A percentile compares a stretch with the other conserved stretches of the same genome.
These are phyloP conservation scores for Bos taurus DNA, from an alignment of 2,113 vertebrate genomes.

Conservation along the genomic window DNA sequence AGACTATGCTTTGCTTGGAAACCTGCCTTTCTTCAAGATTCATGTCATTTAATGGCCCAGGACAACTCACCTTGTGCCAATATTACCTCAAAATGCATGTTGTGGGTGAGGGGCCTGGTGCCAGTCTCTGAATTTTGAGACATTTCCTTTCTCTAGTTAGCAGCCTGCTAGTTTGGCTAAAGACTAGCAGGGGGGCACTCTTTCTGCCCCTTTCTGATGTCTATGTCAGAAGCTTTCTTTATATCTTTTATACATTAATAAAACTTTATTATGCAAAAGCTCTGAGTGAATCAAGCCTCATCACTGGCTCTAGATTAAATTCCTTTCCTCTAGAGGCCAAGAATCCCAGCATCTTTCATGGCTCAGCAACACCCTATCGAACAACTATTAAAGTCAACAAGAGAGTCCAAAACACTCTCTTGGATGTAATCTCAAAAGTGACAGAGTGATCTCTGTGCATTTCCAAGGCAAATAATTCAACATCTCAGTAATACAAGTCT, in stretches of 20 bases:
- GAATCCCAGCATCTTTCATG: neutral
- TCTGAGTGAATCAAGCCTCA: neutral
- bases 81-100: neutral
- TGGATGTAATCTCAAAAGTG: neutral
- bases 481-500: neutral
- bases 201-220: neutral
- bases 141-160: neutral
- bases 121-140: neutral
- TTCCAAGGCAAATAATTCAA: neutral
- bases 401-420: neutral
- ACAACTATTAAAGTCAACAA: neutral
- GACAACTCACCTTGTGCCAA: neutral
- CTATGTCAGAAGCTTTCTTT: neutral
- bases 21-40: too few relatives aligned
- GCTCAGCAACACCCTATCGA: neutral
- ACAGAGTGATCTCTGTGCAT: neutral
- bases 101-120: neutral
- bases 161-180: neutral
- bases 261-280: neutral
- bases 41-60: too few relatives aligned
- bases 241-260: neutral
- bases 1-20: too few relatives aligned
- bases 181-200: neutral
- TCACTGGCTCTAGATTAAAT: neutral
- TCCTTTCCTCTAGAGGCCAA: neutral